These are phyloP conservation scores for Glomeris marginata DNA, from an alignment of 2,888 invertebrate species.

Conservation along the genomic window DNA sequence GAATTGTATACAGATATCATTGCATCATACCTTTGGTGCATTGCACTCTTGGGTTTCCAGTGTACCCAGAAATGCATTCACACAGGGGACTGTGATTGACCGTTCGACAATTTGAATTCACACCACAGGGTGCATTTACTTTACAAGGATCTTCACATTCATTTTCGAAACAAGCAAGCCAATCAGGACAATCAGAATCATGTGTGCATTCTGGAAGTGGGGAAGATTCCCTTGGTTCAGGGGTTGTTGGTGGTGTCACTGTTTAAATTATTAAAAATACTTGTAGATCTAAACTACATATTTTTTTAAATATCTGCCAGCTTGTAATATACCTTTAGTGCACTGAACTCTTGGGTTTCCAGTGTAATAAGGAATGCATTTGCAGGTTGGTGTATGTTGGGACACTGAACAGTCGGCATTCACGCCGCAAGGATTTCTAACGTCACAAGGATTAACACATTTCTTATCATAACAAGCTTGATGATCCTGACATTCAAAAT, in stretches of 20 bases:
- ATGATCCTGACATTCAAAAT: constrained; percentile 35
- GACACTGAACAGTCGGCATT: constrained; percentile 19
- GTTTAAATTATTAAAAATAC: too few relatives aligned
- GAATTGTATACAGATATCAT: too few relatives aligned
- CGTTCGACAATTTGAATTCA: constrained; percentile 35
- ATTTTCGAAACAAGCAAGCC: constrained; percentile 51
- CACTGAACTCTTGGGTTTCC: constrained; percentile 35
- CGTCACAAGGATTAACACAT: constrained; percentile 12
- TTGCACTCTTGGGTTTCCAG: constrained; percentile 53
- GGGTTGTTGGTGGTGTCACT: too few relatives aligned
- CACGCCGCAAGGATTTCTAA: constrained; percentile 18
- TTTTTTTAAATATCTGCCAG: too few relatives aligned
- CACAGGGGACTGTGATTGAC: constrained; percentile 70
- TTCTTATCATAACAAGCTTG: constrained; percentile 52
- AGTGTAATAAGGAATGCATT: constrained; percentile 47
- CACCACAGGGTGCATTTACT: constrained; percentile 17
- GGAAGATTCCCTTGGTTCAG: too few relatives aligned
- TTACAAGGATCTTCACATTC: constrained; percentile 13
- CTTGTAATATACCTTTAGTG: constrained; percentile 14
- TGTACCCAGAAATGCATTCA: constrained; percentile 55
- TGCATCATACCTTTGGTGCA: constrained; percentile 9
- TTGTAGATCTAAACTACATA: too few relatives aligned
- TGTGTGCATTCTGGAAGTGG: constrained; percentile 8
- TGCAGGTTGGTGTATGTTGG: constrained; percentile 40
- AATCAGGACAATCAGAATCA: constrained; percentile 60